Base-by-base conservation (phyloP, 2,797 vertebrate species). In the Parauchenoglanis punctatus region DNA sequence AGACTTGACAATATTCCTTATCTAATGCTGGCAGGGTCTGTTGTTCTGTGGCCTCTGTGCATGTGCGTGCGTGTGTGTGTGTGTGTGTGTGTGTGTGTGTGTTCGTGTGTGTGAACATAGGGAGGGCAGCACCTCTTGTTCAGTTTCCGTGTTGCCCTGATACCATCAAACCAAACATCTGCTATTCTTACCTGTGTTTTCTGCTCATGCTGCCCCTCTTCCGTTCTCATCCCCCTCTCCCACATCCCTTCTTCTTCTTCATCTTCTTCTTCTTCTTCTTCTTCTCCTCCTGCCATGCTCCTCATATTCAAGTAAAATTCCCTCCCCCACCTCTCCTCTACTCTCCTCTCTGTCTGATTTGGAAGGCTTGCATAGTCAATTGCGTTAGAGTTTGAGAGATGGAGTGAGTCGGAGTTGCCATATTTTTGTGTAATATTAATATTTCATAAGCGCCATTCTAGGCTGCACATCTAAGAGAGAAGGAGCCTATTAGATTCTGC, bases 371-470 rank as follows among this genome's bases (percentile, higher is more conserved):
- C 95, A 95, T 95, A 96, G 95, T 95, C 95, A 96, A 96, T 96
- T 95, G 95, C 93, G 91, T 92, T 91, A 93, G 89, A 93, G 94
- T 94, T 94, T 94, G 93, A 95, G 92, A 94, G 93, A 94, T 93
- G 93, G 94, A 94, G 94, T 93, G 92, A 92, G 94, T 94, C 93
- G 83, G 77, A 88, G 92, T 93, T 95, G 95, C 95, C 95, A 95
- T 95, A 95, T 96, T 95, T 96, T 93, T 95, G 94, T 90, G 93
- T 87, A 91, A 94, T 94, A 96, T 96, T 95, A 96, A 96, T 96
- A 96, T 96, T 96, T 93, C 93, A 96, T 96, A 95, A 95, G 95
- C 85, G 73, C 94, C 95, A 94, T 95, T 96, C 94, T 95, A 94
- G 94, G 93, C 94, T 93, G 94, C 95, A 95, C 95, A 95, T 96